phyloP scores from a whole-genome alignment of 2,797 vertebrate species.

The Paedocypris micromegethes region DNA sequence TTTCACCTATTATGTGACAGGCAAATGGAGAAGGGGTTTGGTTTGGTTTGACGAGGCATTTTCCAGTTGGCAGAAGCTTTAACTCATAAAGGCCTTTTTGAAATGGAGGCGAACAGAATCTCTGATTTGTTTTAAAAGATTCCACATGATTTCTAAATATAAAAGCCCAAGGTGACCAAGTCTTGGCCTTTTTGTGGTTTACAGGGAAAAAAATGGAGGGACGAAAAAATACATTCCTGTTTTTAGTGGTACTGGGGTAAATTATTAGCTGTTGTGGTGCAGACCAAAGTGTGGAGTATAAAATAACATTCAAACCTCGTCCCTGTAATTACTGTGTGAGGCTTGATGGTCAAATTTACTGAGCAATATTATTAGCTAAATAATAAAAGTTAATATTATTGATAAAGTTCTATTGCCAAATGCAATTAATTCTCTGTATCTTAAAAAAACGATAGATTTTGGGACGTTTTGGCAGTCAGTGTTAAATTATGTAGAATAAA shows the following conservation, averaged over 20 bases:
- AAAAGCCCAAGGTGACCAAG: slow-evolving; percentile 51
- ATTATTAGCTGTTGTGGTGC: slow-evolving; percentile 22
- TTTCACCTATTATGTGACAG: slow-evolving; percentile 52
- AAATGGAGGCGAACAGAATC: slow-evolving; percentile 38
- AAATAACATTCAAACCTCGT: slow-evolving; percentile 29
- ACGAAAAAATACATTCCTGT: slow-evolving; percentile 39
- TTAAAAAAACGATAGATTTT: too few species aligned
- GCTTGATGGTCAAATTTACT: slow-evolving; percentile 6
- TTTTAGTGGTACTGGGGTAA: slow-evolving; percentile 29
- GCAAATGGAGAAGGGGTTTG: slow-evolving; percentile 41
- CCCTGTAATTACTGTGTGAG: slow-evolving; percentile 32
- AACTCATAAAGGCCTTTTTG: slow-evolving; percentile 45
- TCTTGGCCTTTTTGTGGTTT: slow-evolving; percentile 48
- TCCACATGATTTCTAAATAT: slow-evolving; percentile 49
- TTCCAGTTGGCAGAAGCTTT: slow-evolving; percentile 46
- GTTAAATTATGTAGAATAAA: too few species aligned
- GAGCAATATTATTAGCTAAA: slow-evolving; percentile 27
- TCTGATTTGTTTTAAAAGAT: slow-evolving; percentile 48
- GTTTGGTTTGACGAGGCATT: slow-evolving; percentile 40
- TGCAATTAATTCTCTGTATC: too few species aligned
- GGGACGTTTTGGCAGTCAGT: too few species aligned
- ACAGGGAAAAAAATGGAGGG: slow-evolving; percentile 34
- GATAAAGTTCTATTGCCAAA: too few species aligned
- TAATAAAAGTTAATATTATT: slow-evolving; percentile 23
- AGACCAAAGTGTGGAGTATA: slow-evolving; percentile 23